Evolutionary conservation across 2,113 vertebrate genomes (phyloP), one percentile per base, ranked within the genome.

Genomic region (Mormoops blainvillei): DNA sequence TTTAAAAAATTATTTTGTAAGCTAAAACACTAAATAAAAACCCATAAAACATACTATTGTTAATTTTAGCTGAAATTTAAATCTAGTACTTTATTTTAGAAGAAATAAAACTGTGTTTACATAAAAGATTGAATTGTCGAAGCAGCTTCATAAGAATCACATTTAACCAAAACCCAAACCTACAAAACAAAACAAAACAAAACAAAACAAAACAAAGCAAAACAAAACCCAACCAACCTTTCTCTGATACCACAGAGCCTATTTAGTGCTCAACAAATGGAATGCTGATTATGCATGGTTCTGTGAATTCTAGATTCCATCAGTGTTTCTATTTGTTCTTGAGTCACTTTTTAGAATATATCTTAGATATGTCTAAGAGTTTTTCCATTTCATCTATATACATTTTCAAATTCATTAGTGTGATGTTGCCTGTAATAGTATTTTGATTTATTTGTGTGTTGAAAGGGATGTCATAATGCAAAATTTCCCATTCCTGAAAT

Each of bases 1-100:
- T 95, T 92, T n/a, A 70, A 54, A 83, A 15, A 50, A 52, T 24
- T 93, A 70, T 56, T 96, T 63, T 83, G 43, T 45, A 97, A 90
- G 52, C 7, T 78, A 68, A 54, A 95, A 24, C 28, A 70, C 14
- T 61, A 74, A 83, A 61, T 45, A 45, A 67, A 41, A 48, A 7
- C 7, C 9, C 11, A 15, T 24, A 67, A 41, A 36, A 1, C 52
- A 80, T 74, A 11, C 10, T 77, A 9, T 76, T 82, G 38, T 16
- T 71, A 67, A 41, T 80, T 52, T 71, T 92, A 56, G 5, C 1
- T 22, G 7, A 82, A 52, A 90, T 67, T 81, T 77, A 92, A 89
- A 78, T 89, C 7, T 7, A 83, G 4, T 22, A 54, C 78, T 82
- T 95, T 74, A 86, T 22, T 92, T 92, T 84, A 95, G 65, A 77